Conservation (phyloP, 2,888 invertebrate species). For the Cremastinae sp. region DNA sequence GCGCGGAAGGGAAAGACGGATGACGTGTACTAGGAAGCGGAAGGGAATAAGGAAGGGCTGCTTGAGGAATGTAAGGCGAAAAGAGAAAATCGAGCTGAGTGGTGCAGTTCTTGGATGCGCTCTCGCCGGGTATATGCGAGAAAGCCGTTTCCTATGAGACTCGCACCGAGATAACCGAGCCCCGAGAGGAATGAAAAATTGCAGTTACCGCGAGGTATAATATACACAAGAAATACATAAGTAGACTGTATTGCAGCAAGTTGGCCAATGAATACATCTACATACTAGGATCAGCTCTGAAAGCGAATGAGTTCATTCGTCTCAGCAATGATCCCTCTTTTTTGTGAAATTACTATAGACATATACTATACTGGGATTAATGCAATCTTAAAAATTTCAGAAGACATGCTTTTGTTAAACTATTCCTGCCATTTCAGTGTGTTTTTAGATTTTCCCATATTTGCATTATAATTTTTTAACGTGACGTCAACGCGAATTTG, state of each 20-base stretch:
- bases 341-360: no score
- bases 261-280: neutral
- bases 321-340: no score
- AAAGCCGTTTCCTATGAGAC: constrained; percentile 34
- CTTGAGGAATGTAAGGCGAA: constrained; percentile 33
- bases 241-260: neutral
- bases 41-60: constrained; percentile 26
- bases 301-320: no score
- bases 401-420: no score
- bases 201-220: neutral
- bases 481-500: no score
- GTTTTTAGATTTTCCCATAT: no score
- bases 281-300: neutral
- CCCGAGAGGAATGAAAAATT: constrained; percentile 40
- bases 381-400: no score
- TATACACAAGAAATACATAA: neutral
- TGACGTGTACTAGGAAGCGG: constrained; percentile 21
- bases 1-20: constrained; percentile 43
- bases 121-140: constrained; percentile 8
- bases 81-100: constrained; percentile 40
- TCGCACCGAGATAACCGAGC: constrained; percentile 37
- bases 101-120: constrained; percentile 40
- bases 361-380: no score
- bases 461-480: no score
- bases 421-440: no score